These are phyloP conservation scores for Dryobotodes eremita DNA, from an alignment of 2,888 invertebrate species.

Conservation along the genomic window DNA sequence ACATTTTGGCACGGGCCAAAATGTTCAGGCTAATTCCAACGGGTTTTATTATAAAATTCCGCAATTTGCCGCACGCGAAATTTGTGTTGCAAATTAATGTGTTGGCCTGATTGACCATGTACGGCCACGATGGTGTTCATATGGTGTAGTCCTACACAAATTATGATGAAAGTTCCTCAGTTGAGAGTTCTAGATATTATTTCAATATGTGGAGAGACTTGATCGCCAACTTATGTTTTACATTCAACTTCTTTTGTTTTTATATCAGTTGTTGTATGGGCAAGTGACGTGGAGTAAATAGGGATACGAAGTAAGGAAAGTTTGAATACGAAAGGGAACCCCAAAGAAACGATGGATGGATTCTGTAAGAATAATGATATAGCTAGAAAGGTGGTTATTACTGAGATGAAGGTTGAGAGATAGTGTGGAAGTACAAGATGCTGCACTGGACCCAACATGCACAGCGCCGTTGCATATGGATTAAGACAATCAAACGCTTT, in stretches of 20 bases:
- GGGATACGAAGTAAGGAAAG: background rate
- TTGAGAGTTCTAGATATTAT: slow-evolving; percentile 30
- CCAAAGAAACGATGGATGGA: background rate
- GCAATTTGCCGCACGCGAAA: slow-evolving; percentile 78
- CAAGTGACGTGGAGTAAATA: background rate
- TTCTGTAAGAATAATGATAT: background rate
- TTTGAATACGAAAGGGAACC: background rate
- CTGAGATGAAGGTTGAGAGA: background rate
- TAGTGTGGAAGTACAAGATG: background rate
- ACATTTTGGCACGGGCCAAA: slow-evolving; percentile 73
- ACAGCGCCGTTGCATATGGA: background rate
- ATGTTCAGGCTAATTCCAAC: slow-evolving; percentile 53
- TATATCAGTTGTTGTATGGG: background rate
- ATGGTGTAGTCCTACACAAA: slow-evolving; percentile 59
- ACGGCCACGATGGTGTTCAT: slow-evolving; percentile 62
- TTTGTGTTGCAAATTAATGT: slow-evolving; percentile 56
- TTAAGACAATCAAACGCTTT: slow-evolving; percentile 8
- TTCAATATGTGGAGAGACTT: slow-evolving; percentile 9
- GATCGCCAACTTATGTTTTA: background rate
- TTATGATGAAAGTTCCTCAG: slow-evolving; percentile 62
- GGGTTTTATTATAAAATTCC: slow-evolving; percentile 66
- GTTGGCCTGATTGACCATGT: slow-evolving; percentile 66
- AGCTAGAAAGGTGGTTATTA: background rate
- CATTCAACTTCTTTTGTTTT: background rate
- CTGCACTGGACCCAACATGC: too few species aligned